phyloP scores from a whole-genome alignment of 2,113 vertebrate species.

The Otolemur garnettii region DNA sequence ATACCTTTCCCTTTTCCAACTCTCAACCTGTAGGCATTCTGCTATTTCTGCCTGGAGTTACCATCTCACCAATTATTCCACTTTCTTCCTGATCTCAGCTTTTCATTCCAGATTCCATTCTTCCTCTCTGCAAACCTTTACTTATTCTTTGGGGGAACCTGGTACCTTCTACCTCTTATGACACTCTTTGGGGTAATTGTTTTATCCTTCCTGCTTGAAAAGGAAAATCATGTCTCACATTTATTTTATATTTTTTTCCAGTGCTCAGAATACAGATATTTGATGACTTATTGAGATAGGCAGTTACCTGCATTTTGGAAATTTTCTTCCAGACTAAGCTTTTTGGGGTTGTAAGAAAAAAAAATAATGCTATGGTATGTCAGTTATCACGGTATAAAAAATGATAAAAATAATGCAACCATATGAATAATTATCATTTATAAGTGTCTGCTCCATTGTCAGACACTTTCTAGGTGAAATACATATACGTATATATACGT shows the following conservation, averaged over 20 bases:
- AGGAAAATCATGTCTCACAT: slow-evolving; percentile 13
- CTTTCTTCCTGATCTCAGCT: background rate
- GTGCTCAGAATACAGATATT: slow-evolving; percentile 38
- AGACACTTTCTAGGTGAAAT: background rate
- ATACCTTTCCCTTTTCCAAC: background rate
- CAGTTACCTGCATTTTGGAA: background rate
- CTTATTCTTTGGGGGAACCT: background rate
- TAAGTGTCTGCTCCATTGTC: slow-evolving; percentile 1
- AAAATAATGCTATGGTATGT: background rate
- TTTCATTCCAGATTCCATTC: background rate
- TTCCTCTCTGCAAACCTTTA: background rate
- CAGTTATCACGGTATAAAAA: background rate
- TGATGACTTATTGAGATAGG: slow-evolving; percentile 37
- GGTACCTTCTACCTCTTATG: background rate
- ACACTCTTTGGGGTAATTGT: slow-evolving; percentile 13
- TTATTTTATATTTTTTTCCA: slow-evolving; percentile 51
- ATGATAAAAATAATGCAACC: background rate
- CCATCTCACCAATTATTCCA: background rate
- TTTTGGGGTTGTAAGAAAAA: background rate
- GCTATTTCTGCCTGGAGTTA: slow-evolving; percentile 26
- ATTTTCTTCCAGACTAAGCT: slow-evolving; percentile 48
- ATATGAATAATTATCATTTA: slow-evolving; percentile 43
- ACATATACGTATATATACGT: background rate
- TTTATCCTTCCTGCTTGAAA: slow-evolving; percentile 43
- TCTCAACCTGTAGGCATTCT: background rate